A percentile compares a stretch with the other conserved stretches of the same genome.
Conservation (phyloP, 2,888 invertebrate species). For the Aphodius sticticus region DNA sequence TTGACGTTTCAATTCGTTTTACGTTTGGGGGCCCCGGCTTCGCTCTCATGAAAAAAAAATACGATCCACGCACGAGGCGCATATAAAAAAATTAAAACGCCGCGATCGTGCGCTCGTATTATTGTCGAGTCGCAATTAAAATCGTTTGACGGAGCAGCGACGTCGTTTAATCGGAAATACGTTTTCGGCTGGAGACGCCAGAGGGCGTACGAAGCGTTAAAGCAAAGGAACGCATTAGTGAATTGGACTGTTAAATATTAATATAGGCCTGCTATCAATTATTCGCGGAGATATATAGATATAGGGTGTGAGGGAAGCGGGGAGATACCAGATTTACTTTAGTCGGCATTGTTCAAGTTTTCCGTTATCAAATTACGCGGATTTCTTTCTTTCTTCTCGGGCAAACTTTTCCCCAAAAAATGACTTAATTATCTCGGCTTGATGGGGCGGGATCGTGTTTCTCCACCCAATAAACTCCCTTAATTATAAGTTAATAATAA, state of each 20-base stretch:
- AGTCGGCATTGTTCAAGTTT: not conserved
- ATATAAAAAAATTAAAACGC: slow-evolving; percentile 4
- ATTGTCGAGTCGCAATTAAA: not conserved
- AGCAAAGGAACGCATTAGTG: not conserved
- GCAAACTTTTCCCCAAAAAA: not conserved
- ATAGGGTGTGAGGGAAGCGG: not conserved
- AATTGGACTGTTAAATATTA: not conserved
- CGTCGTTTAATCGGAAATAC: not conserved
- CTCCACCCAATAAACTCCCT: not conserved
- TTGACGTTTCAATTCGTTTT: slow-evolving; percentile 26
- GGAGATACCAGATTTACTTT: not conserved
- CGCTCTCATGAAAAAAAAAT: not conserved
- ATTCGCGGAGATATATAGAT: not conserved
- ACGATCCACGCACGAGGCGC: not conserved
- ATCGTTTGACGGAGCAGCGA: not conserved
- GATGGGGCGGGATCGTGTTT: not conserved
- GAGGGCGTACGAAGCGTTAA: not conserved
- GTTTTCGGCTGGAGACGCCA: not conserved
- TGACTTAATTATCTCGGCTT: not conserved
- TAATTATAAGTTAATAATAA: not conserved
- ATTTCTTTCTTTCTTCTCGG: not conserved
- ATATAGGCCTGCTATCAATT: not conserved
- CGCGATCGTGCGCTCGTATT: not conserved
- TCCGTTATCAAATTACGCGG: not conserved
- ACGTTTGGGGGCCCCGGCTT: not conserved